phyloP scores from a whole-genome alignment of 2,888 invertebrate species.

The Drosophila anceps region DNA sequence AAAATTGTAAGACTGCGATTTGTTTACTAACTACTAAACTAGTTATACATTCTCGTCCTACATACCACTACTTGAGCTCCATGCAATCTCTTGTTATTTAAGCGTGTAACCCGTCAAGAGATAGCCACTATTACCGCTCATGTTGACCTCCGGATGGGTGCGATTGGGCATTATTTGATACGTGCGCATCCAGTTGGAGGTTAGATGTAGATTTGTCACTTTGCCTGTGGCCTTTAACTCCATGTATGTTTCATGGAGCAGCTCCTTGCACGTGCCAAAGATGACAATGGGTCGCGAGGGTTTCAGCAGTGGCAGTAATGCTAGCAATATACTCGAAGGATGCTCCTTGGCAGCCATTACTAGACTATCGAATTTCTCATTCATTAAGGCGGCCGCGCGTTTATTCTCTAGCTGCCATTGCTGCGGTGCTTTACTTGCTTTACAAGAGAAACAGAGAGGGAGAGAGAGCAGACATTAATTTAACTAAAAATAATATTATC shows the following conservation, averaged over 20 bases:
- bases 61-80: background rate
- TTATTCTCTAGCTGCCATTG: conserved; percentile 91
- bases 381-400: conserved; percentile 88
- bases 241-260: conserved; percentile 93
- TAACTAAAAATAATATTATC: background rate
- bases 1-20: background rate
- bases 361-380: conserved; percentile 90
- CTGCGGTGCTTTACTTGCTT: conserved; percentile 71
- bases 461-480: background rate
- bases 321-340: conserved; percentile 91
- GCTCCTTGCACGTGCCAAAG: conserved; percentile 92
- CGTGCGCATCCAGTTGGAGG: conserved; percentile 94
- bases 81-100: conserved; percentile 21
- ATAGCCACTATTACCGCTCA: conserved; percentile 95
- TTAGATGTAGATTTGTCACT: conserved; percentile 91
- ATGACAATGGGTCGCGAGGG: conserved; percentile 94
- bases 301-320: conserved; percentile 91
- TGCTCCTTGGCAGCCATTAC: conserved; percentile 94
- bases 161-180: conserved; percentile 96
- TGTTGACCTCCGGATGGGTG: conserved; percentile 97
- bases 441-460: background rate
- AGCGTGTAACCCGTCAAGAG: conserved; percentile 90
- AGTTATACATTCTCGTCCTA: background rate
- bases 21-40: conserved; percentile 16
- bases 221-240: conserved; percentile 90